A percentile compares a stretch with the other conserved stretches of the same genome.
Conservation (phyloP, 37 sponge, comb jelly and placozoan genomes). For the Diacarnus erythraeanus region DNA sequence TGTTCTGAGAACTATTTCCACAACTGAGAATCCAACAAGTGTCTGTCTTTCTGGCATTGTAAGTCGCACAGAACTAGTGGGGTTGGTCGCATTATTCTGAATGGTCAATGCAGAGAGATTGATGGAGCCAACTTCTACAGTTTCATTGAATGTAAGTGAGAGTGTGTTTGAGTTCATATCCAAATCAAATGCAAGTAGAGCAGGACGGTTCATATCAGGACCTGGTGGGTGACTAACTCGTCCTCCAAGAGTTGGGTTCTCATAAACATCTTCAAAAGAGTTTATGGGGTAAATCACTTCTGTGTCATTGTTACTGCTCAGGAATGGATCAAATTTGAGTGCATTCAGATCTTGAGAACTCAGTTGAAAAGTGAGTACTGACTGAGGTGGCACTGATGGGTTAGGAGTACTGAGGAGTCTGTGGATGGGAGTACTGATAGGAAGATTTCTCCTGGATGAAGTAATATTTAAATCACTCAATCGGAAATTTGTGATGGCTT, state of each 20-base stretch:
- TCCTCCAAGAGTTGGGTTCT: constrained; percentile 56
- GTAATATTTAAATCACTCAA: constrained; percentile 37
- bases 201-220: constrained; percentile 62
- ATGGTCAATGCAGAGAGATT: constrained; percentile 52
- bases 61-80: constrained; percentile 31
- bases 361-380: constrained; percentile 44
- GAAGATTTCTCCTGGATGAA: constrained; percentile 6
- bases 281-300: constrained; percentile 45
- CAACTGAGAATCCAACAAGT: constrained; percentile 26
- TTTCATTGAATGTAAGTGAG: constrained; percentile 76
- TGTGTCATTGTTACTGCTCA: constrained; percentile 29
- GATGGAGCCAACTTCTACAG: constrained; percentile 58
- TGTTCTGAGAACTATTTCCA: constrained; percentile 46
- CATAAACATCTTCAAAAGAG: constrained; percentile 72
- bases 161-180: constrained; percentile 66
- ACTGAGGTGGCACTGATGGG: constrained; percentile 43
- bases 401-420: constrained; percentile 25
- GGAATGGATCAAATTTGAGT: constrained; percentile 68
- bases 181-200: constrained; percentile 53
- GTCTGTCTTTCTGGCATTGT: neutral
- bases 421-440: neutral
- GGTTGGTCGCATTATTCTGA: constrained; percentile 5
- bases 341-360: constrained; percentile 53
- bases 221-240: constrained; percentile 19
- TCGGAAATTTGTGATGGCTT: constrained; percentile 72